Conservation (phyloP, 2,797 vertebrate species). For the Scolopax rusticola region DNA sequence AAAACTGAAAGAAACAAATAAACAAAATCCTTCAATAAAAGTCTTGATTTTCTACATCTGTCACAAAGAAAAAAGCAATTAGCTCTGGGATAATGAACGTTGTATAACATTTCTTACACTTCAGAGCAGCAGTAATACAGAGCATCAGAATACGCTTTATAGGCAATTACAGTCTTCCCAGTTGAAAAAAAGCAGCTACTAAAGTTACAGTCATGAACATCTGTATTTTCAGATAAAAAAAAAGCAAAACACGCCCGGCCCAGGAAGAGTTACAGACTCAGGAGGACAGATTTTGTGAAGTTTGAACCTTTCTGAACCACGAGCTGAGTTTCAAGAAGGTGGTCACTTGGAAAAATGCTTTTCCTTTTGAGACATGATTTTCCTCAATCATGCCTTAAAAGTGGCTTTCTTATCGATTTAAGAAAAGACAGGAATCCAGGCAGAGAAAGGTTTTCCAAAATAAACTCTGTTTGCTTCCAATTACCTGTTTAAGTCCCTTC, state of each 20-base stretch:
- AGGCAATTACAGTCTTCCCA: neutral
- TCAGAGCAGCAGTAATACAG: neutral
- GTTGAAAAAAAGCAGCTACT: neutral
- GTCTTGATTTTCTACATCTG: neutral
- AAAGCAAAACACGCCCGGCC: neutral
- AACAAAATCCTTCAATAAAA: neutral
- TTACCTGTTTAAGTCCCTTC: neutral
- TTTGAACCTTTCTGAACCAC: neutral
- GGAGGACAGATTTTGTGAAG: neutral
- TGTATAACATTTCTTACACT: neutral
- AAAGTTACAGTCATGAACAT: neutral
- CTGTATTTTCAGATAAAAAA: neutral
- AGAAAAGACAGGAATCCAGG: neutral
- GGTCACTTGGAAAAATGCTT: neutral
- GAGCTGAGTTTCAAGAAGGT: neutral
- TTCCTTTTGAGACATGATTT: neutral
- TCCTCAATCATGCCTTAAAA: neutral
- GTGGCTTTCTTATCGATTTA: neutral
- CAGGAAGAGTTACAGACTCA: neutral
- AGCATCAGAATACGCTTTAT: neutral
- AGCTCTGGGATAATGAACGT: neutral
- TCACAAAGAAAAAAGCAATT: neutral
- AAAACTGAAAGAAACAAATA: neutral
- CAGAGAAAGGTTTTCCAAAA: neutral
- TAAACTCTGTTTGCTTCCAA: neutral